phyloP scores from a whole-genome alignment of 2,888 invertebrate genomes.

The Caenorhabditis virilis region DNA sequence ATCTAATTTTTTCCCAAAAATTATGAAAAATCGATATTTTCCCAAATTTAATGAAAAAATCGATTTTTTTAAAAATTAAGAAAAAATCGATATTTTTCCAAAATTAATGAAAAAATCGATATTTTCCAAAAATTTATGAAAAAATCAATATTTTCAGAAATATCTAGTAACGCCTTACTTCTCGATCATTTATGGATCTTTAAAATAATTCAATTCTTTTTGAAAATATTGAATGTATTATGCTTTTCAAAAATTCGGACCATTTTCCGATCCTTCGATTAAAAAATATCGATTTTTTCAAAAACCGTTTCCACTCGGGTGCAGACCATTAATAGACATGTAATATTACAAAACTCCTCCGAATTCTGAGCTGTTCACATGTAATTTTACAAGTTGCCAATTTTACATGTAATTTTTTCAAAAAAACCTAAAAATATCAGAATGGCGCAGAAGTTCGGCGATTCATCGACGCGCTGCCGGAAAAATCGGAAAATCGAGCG shows the following conservation, averaged over 20 bases:
- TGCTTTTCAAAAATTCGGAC: neutral
- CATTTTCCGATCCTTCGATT: neutral
- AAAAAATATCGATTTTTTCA: neutral
- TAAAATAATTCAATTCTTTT: neutral
- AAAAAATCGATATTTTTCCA: neutral
- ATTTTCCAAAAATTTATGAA: neutral
- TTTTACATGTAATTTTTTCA: neutral
- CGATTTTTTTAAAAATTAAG: neutral
- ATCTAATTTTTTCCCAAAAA: neutral
- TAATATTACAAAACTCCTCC: no score
- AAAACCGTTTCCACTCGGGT: no score
- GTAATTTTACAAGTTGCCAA: neutral
- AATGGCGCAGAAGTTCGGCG: conserved; percentile 9
- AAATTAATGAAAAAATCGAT: neutral
- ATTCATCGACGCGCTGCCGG: conserved; percentile 2
- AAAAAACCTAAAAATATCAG: neutral
- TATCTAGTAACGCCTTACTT: no score
- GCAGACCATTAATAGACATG: no score
- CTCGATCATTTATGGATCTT: neutral
- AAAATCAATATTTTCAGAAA: no score
- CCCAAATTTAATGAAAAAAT: neutral
- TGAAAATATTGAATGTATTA: neutral
- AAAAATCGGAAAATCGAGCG: neutral
- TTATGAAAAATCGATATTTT: neutral
- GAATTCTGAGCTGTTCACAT: neutral